phyloP scores from a whole-genome alignment of 2,113 vertebrate species.

The Abramis brama region DNA sequence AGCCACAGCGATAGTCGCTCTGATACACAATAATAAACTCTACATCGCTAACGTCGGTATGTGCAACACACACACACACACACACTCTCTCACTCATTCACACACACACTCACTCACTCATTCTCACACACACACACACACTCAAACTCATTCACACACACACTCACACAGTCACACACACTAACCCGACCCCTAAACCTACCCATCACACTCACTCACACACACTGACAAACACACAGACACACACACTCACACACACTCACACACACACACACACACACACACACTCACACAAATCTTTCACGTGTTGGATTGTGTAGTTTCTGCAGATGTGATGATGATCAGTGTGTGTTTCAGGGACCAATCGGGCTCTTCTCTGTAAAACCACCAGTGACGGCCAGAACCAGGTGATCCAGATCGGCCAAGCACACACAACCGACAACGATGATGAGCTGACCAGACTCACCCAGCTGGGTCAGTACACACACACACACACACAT shows the following conservation, averaged over 20 bases:
- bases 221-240: too few species aligned
- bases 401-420: constrained; percentile 94
- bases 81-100: neutral
- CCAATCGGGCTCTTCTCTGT: constrained; percentile 91
- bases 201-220: too few species aligned
- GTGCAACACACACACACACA: constrained; percentile 57
- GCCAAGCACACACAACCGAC: constrained; percentile 87
- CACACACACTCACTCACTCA: neutral
- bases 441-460: constrained; percentile 96
- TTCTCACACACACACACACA: neutral
- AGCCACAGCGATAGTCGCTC: constrained; percentile 90
- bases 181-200: too few species aligned
- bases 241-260: too few species aligned
- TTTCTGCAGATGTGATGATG: neutral
- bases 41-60: constrained; percentile 94
- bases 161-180: too few species aligned
- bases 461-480: constrained; percentile 89
- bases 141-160: too few species aligned
- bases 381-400: constrained; percentile 93
- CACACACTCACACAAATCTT: too few species aligned
- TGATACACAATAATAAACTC: constrained; percentile 93
- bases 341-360: constrained; percentile 75
- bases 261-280: too few species aligned
- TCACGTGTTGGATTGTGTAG: too few species aligned
- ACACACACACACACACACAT: neutral